Percentiles rank a stretch among this genome's conserved stretches.
Conservation (phyloP, 2,888 invertebrate species). For the Chrysotoxum bicinctum region DNA sequence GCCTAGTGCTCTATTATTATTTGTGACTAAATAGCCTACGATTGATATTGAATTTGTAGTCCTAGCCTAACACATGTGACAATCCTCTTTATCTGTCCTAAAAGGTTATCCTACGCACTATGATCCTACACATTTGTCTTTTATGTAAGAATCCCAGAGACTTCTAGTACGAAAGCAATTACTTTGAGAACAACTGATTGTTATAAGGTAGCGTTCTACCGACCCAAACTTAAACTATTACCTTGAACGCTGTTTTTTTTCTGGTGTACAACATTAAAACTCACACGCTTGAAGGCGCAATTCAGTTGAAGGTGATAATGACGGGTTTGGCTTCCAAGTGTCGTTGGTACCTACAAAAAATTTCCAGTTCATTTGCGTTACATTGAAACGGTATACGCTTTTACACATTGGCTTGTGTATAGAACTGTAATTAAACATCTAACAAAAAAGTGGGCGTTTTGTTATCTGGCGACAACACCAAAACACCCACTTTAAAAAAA, state of each 20-base stretch:
- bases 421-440: conserved; percentile 32
- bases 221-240: neutral
- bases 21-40: too few relatives aligned
- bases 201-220: neutral
- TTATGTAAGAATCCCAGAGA: too few relatives aligned
- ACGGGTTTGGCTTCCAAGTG: conserved; percentile 19
- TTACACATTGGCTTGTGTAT: neutral
- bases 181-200: too few relatives aligned
- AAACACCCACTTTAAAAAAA: conserved; percentile 36
- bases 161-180: too few relatives aligned
- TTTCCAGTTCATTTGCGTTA: conserved; percentile 9
- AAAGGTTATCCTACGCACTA: too few relatives aligned
- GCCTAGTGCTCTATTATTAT: too few relatives aligned
- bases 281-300: neutral
- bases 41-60: too few relatives aligned
- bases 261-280: neutral
- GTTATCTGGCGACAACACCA: conserved; percentile 49
- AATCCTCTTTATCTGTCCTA: too few relatives aligned
- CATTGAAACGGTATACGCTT: neutral
- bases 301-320: conserved; percentile 21
- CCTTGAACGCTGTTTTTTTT: neutral
- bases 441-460: conserved; percentile 22
- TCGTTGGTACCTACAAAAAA: neutral
- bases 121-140: too few relatives aligned
- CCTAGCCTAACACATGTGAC: too few relatives aligned